Conservation (phyloP, 2,797 vertebrate genomes). For the Danio aesculapii region DNA sequence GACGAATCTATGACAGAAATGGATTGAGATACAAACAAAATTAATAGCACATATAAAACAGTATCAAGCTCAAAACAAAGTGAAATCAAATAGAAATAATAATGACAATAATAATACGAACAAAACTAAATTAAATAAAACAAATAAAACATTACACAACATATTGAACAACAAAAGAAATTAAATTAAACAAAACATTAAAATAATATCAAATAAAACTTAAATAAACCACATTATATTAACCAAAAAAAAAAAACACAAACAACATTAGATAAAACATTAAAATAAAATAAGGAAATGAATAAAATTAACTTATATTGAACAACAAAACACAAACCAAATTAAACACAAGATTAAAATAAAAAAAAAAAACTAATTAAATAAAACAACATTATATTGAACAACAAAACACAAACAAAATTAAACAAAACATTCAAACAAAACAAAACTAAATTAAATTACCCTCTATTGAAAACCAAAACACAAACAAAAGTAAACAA, state of each 20-base stretch:
- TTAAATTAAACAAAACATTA: neutral
- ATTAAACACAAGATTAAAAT: neutral
- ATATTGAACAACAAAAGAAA: neutral
- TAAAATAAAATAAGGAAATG: neutral
- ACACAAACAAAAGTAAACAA: neutral
- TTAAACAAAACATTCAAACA: neutral
- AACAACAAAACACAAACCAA: neutral
- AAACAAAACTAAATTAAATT: neutral
- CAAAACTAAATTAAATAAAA: neutral
- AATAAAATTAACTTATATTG: neutral
- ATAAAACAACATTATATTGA: neutral
- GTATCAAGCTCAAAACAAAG: neutral
- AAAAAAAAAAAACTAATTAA: neutral
- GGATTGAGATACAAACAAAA: neutral
- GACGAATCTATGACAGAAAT: slow-evolving; percentile 56
- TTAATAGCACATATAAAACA: neutral
- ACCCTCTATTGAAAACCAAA: neutral
- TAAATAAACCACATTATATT: neutral
- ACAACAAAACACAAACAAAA: neutral
- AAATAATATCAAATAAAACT: neutral
- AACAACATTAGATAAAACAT: neutral
- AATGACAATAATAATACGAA: neutral
- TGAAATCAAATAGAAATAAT: neutral
- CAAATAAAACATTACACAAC: neutral
- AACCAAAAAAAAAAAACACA: neutral